Percentiles rank a stretch among this genome's conserved stretches.
phyloP scores from a whole-genome alignment of 2,797 vertebrate genomes.

The Cuniculus paca region DNA sequence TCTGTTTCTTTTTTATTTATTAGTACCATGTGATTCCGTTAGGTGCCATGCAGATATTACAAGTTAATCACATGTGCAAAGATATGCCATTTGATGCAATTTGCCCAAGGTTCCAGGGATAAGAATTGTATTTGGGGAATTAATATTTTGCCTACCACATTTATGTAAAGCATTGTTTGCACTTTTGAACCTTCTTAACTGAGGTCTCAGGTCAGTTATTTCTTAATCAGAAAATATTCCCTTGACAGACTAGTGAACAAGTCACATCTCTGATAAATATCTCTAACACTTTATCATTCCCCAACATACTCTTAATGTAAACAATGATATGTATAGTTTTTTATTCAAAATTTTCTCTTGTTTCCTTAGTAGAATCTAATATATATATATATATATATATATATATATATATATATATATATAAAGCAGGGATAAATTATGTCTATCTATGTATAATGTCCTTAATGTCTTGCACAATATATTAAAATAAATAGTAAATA shows the following conservation, averaged over 20 bases:
- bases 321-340: background rate
- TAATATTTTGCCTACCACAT: background rate
- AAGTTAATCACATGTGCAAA: background rate
- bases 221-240: background rate
- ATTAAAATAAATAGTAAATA: background rate
- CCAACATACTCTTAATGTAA: background rate
- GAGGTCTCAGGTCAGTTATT: background rate
- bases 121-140: background rate
- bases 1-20: background rate
- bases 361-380: background rate
- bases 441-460: background rate
- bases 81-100: background rate
- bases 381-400: no score
- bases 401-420: no score
- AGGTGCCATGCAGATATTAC: background rate
- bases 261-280: background rate
- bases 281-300: background rate
- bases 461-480: background rate
- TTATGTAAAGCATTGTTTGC: background rate
- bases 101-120: background rate
- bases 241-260: background rate
- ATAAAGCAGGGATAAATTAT: background rate
- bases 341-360: background rate
- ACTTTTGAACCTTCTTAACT: background rate
- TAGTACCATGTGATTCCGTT: background rate